These are phyloP conservation scores for Centroberyx gerrardi DNA, from an alignment of 2,797 vertebrate genomes.

Conservation along the genomic window DNA sequence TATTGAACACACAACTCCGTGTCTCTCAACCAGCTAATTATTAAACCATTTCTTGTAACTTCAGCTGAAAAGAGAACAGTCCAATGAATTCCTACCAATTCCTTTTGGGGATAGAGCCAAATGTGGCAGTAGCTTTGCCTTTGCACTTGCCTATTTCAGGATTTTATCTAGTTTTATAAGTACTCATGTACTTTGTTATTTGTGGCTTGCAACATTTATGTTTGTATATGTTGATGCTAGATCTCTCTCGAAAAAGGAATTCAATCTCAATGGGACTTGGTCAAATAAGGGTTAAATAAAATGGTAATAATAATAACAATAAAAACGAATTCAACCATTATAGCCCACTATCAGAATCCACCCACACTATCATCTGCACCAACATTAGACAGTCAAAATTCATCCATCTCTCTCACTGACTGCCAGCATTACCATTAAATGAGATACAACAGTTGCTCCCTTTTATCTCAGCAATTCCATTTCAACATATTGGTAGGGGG, in stretches of 20 bases:
- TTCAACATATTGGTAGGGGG: constrained; percentile 74
- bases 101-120: no score
- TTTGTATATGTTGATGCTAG: constrained; percentile 4
- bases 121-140: not conserved
- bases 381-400: constrained; percentile 52
- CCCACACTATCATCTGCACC: constrained; percentile 45
- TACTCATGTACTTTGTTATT: not conserved
- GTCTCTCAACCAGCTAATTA: not conserved
- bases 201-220: constrained; percentile 16
- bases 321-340: constrained; percentile 68
- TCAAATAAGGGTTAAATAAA: constrained; percentile 61
- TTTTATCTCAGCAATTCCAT: constrained; percentile 85
- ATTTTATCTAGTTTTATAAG: not conserved
- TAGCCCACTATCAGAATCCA: constrained; percentile 46
- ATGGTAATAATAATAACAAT: constrained; percentile 56
- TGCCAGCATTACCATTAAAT: constrained; percentile 70
- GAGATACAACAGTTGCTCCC: constrained; percentile 72
- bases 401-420: constrained; percentile 58
- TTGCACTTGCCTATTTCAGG: not conserved
- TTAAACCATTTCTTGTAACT: not conserved
- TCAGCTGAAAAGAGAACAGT: no score
- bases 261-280: constrained; percentile 46
- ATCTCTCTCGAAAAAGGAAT: constrained; percentile 28
- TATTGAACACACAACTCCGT: not conserved
- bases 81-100: no score